Conservation (phyloP, 2,113 vertebrate genomes). For the Eulacestoma nigropectus region DNA sequence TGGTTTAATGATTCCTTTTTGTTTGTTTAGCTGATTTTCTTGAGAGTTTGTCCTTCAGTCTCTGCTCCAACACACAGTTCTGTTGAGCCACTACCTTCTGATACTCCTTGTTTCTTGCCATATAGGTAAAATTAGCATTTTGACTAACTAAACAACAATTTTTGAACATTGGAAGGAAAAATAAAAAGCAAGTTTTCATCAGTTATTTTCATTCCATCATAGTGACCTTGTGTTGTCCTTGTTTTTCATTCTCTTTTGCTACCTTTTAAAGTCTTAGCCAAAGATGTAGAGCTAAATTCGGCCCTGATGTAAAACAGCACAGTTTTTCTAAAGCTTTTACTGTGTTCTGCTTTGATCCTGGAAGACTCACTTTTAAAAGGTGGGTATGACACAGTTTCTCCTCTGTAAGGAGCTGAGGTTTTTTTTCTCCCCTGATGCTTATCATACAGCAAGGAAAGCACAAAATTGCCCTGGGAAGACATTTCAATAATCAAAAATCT, state of each 20-base stretch:
- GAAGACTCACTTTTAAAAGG: conserved; percentile 49
- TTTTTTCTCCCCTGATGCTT: conserved; percentile 17
- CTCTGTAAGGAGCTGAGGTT: background rate
- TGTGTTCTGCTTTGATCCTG: conserved; percentile 33
- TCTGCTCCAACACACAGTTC: background rate
- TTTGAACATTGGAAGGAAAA: background rate
- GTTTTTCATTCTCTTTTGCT: conserved; percentile 13
- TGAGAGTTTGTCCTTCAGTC: background rate
- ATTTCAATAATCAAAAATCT: conserved; percentile 27
- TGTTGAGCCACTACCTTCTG: background rate
- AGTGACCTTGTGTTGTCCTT: conserved; percentile 56
- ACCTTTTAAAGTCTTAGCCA: conserved; percentile 32
- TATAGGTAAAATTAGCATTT: background rate
- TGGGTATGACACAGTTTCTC: conserved; percentile 45
- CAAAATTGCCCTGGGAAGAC: conserved; percentile 19
- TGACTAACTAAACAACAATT: background rate
- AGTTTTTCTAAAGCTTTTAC: conserved; percentile 45
- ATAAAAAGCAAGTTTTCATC: background rate
- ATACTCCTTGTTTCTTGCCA: background rate
- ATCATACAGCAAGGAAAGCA: conserved; percentile 10
- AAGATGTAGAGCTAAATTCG: conserved; percentile 55
- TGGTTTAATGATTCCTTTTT: background rate
- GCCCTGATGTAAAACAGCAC: conserved; percentile 48
- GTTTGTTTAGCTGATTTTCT: background rate
- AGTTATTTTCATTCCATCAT: background rate